phyloP scores from a whole-genome alignment of 2,797 vertebrate genomes.

The Gobio occitaniae region DNA sequence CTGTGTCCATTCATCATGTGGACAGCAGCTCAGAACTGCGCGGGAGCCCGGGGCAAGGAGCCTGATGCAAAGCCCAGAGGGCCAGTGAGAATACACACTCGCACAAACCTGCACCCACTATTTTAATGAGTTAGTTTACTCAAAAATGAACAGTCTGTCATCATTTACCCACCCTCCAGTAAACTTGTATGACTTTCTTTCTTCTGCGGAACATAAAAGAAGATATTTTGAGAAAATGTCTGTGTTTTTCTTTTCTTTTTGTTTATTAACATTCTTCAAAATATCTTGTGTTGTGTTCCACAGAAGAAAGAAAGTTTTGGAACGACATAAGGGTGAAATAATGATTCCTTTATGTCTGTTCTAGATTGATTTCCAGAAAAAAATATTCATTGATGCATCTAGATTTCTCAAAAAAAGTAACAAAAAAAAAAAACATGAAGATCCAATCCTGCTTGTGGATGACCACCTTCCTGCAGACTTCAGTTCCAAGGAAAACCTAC shows the following conservation, averaged over 20 bases:
- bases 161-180: neutral
- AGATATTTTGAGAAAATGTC: neutral
- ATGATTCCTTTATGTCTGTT: neutral
- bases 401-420: neutral
- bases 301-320: neutral
- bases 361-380: neutral
- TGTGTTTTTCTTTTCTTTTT: neutral
- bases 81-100: slow-evolving; percentile 26
- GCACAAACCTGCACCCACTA: slow-evolving; percentile 16
- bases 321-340: neutral
- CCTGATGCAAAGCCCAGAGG: slow-evolving; percentile 37
- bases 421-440: neutral
- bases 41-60: slow-evolving; percentile 40
- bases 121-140: neutral
- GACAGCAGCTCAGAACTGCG: slow-evolving; percentile 49
- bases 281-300: neutral
- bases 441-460: neutral
- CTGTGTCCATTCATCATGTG: slow-evolving; percentile 61
- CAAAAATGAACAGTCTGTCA: neutral
- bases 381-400: neutral
- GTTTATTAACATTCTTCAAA: neutral
- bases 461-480: too few relatives aligned
- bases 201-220: neutral
- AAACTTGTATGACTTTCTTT: neutral
- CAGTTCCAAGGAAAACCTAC: neutral